Percentiles rank a stretch among this genome's conserved stretches.
Evolutionary conservation across 1,140 invertebrate genomes (phyloP).

Genomic region (Rhopalosiphum padi): DNA sequence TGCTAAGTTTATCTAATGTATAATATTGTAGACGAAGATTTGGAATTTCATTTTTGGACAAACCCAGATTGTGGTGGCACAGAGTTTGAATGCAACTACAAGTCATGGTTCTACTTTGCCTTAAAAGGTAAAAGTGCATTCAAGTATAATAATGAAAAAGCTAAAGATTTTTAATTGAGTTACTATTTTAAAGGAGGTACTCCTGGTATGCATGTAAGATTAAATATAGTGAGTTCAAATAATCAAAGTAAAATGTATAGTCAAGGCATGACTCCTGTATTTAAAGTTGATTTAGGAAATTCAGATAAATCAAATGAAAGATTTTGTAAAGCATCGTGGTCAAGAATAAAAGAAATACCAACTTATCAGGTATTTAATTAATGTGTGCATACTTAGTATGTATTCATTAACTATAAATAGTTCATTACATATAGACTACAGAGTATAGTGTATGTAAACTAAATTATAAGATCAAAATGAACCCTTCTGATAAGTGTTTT

Average conservation of each 20-base stretch:
- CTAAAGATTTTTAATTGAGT: not conserved
- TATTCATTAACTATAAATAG: not conserved
- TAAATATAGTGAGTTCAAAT: conserved; percentile 89
- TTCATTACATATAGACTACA: not conserved
- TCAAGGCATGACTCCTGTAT: conserved; percentile 89
- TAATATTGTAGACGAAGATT: conserved; percentile 54
- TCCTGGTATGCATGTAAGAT: conserved; percentile 71
- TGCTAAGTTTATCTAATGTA: conserved; percentile 34
- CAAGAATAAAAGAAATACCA: conserved; percentile 78
- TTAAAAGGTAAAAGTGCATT: conserved; percentile 67
- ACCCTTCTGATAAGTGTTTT: not conserved
- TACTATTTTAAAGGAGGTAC: conserved; percentile 65
- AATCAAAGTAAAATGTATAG: conserved; percentile 89
- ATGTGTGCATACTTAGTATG: not conserved
- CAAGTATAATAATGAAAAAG: not conserved
- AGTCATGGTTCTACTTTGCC: conserved; percentile 96
- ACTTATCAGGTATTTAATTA: conserved; percentile 63
- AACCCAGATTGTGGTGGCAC: conserved; percentile 87
- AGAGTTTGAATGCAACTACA: conserved; percentile 87
- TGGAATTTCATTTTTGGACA: conserved; percentile 90
- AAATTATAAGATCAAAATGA: not conserved
- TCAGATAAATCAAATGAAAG: conserved; percentile 72
- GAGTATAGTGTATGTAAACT: not conserved
- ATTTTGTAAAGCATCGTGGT: conserved; percentile 68
- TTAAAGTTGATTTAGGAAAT: conserved; percentile 64